These are phyloP conservation scores for Centrocercus urophasianus DNA, from an alignment of 2,113 vertebrate species.

Conservation along the genomic window DNA sequence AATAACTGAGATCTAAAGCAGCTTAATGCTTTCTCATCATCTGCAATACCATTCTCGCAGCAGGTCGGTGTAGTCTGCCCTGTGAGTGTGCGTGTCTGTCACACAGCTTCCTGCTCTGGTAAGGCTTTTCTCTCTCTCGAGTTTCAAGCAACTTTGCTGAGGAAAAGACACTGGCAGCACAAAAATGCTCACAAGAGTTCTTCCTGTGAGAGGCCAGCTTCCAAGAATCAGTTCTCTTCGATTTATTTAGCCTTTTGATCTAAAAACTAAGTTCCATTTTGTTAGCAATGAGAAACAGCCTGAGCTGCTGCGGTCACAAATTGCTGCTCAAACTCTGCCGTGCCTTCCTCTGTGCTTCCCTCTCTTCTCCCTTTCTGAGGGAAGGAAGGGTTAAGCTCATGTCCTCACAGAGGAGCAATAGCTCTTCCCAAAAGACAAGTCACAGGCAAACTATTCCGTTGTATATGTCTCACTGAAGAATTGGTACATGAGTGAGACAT, in stretches of 20 bases:
- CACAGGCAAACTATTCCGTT: constrained; percentile 64
- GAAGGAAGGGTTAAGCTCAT: constrained; percentile 19
- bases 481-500: constrained; percentile 65
- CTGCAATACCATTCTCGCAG: constrained; percentile 38
- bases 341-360: background rate
- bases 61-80: background rate
- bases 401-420: constrained; percentile 1
- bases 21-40: constrained; percentile 2
- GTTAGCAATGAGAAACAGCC: background rate
- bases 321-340: background rate
- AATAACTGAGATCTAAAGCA: constrained; percentile 1
- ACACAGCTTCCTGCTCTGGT: constrained; percentile 36
- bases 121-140: constrained; percentile 18
- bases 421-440: constrained; percentile 50
- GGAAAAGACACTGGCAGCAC: background rate
- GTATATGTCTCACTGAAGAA: constrained; percentile 54
- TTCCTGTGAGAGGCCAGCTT: background rate
- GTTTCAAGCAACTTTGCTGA: background rate
- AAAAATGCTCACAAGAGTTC: background rate
- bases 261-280: background rate
- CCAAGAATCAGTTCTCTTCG: background rate
- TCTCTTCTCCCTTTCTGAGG: background rate
- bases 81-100: background rate
- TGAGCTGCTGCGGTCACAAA: background rate
- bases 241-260: background rate